Evolutionary conservation across 2,113 vertebrate genomes (phyloP).

Genomic region (Callionymus lyra): DNA sequence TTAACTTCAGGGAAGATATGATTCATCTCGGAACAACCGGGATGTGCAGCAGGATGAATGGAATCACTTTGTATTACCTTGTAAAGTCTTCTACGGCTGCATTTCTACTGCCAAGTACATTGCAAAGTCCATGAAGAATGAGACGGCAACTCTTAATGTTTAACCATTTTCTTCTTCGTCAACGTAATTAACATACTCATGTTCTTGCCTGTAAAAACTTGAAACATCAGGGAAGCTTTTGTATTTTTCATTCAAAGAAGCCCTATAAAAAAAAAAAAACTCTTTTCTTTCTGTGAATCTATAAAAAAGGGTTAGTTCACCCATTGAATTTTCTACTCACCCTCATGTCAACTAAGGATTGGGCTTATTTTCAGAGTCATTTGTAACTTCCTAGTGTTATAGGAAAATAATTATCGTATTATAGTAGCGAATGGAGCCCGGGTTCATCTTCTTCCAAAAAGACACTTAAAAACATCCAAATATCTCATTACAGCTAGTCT

Average conservation of each 20-base stretch:
- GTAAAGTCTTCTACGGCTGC: conserved; percentile 8
- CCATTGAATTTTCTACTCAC: too few species aligned
- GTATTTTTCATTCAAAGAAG: background rate
- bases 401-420: too few species aligned
- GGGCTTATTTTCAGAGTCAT: too few species aligned
- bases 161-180: conserved; percentile 19
- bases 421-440: too few species aligned
- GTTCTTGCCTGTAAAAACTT: background rate
- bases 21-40: conserved; percentile 1
- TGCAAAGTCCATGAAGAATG: conserved; percentile 31
- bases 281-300: too few species aligned
- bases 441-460: too few species aligned
- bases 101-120: background rate
- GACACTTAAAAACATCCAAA: too few species aligned
- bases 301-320: too few species aligned
- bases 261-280: too few species aligned
- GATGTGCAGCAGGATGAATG: background rate
- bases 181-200: background rate
- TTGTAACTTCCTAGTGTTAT: too few species aligned
- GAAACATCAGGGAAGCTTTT: background rate
- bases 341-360: too few species aligned
- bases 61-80: conserved; percentile 12
- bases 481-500: too few species aligned
- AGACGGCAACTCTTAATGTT: conserved; percentile 22
- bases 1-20: conserved; percentile 1